phyloP scores from a whole-genome alignment of 92 coral and sea anemone species.

The Diadumene lineata region DNA sequence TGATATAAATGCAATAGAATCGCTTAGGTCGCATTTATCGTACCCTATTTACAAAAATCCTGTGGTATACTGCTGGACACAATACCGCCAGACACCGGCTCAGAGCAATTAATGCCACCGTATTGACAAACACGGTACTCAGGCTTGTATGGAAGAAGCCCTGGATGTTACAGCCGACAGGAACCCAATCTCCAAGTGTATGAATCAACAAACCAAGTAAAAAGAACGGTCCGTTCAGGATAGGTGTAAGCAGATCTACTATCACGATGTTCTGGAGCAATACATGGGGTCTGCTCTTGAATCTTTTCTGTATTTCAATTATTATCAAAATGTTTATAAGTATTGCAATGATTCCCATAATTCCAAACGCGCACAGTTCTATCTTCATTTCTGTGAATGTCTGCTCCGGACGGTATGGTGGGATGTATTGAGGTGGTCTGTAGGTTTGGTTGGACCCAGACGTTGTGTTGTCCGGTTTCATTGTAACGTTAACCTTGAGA shows the following conservation, averaged over 20 bases:
- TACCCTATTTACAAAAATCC: constrained; percentile 20
- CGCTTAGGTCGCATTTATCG: no score
- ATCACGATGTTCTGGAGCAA: constrained; percentile 19
- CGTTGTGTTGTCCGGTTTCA: background rate
- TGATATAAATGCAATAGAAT: no score
- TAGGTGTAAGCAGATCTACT: constrained; percentile 12
- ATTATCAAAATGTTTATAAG: background rate
- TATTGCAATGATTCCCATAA: background rate
- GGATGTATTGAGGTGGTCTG: background rate
- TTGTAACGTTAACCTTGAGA: no score
- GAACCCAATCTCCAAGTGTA: background rate
- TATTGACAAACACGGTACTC: constrained; percentile 14
- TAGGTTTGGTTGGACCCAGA: background rate
- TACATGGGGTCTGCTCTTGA: background rate
- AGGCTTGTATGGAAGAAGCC: constrained; percentile 22
- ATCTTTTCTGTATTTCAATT: background rate
- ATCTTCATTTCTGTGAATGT: background rate
- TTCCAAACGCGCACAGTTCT: background rate
- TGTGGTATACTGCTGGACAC: constrained; percentile 4
- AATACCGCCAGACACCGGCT: constrained; percentile 1
- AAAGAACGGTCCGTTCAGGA: constrained; percentile 10
- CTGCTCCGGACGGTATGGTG: constrained; percentile 1
- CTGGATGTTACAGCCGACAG: constrained; percentile 11
- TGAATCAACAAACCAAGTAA: constrained; percentile 2
- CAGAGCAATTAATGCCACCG: constrained; percentile 16